Conservation (phyloP, 2,888 invertebrate species). For the Thymelicus acteon region DNA sequence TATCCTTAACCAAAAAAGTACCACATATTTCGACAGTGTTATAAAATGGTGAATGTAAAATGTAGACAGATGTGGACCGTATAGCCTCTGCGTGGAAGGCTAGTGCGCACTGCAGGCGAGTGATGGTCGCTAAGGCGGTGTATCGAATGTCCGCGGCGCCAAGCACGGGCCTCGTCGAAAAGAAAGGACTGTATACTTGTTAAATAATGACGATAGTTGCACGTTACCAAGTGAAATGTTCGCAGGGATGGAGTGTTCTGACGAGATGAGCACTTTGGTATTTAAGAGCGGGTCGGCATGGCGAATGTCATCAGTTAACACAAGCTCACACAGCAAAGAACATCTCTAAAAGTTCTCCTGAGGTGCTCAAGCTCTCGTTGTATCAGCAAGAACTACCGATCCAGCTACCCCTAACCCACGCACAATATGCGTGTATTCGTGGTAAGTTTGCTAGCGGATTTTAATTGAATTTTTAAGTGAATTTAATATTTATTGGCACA, state of each 20-base stretch:
- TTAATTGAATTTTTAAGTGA: constrained; percentile 42
- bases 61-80: constrained; percentile 53
- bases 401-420: constrained; percentile 56
- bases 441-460: constrained; percentile 73
- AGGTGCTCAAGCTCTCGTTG: constrained; percentile 50
- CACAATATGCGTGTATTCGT: constrained; percentile 80
- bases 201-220: constrained; percentile 82
- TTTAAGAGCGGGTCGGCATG: constrained; percentile 80
- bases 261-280: constrained; percentile 82
- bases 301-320: constrained; percentile 83
- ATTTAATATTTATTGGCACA: constrained; percentile 62
- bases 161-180: constrained; percentile 71
- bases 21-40: constrained; percentile 42
- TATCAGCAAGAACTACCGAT: constrained; percentile 57
- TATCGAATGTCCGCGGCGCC: constrained; percentile 68
- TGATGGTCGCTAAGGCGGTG: constrained; percentile 66
- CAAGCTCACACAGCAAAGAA: constrained; percentile 72
- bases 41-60: constrained; percentile 41
- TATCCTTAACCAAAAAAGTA: constrained; percentile 22
- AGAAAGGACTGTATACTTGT: constrained; percentile 80
- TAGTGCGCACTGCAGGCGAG: constrained; percentile 55
- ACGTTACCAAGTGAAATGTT: constrained; percentile 79
- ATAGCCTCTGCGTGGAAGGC: constrained; percentile 42
- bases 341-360: constrained; percentile 72
- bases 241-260: constrained; percentile 82